Percentiles rank a stretch among this genome's conserved stretches.
These are phyloP conservation scores for Proteles cristata DNA, from an alignment of 2,113 vertebrate species.

Conservation along the genomic window DNA sequence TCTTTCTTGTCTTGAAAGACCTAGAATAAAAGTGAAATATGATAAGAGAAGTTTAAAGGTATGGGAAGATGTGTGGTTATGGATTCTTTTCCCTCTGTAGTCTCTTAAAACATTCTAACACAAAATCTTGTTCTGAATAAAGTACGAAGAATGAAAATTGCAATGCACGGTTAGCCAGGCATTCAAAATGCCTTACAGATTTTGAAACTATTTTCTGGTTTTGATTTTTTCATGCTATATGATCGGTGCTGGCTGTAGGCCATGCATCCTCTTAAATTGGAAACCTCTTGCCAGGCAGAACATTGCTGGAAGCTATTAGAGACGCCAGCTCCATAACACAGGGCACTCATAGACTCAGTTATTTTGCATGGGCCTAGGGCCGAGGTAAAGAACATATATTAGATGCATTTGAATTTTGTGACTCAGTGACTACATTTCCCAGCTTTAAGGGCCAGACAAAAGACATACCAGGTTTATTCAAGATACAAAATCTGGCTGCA, in stretches of 20 bases:
- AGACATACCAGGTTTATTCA: background rate
- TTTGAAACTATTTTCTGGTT: conserved; percentile 49
- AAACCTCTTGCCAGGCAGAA: conserved; percentile 16
- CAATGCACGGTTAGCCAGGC: background rate
- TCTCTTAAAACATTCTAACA: background rate
- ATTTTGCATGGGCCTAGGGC: background rate
- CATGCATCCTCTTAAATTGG: background rate
- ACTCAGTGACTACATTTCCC: background rate
- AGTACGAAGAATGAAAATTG: conserved; percentile 17
- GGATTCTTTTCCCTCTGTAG: background rate
- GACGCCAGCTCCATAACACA: background rate
- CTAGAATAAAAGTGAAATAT: background rate
- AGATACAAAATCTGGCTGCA: background rate
- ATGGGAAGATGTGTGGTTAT: background rate
- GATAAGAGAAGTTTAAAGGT: background rate
- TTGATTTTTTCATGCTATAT: conserved; percentile 43
- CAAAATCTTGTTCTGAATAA: conserved; percentile 23
- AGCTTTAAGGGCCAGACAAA: background rate
- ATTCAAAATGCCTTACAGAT: conserved; percentile 45
- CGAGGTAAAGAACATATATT: background rate
- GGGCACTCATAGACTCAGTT: background rate
- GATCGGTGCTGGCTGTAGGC: conserved; percentile 28
- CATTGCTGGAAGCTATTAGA: background rate
- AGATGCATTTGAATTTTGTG: background rate
- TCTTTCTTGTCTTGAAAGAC: background rate